phyloP scores from a whole-genome alignment of 2,888 invertebrate genomes.

The Pseudolycoriella hygida region DNA sequence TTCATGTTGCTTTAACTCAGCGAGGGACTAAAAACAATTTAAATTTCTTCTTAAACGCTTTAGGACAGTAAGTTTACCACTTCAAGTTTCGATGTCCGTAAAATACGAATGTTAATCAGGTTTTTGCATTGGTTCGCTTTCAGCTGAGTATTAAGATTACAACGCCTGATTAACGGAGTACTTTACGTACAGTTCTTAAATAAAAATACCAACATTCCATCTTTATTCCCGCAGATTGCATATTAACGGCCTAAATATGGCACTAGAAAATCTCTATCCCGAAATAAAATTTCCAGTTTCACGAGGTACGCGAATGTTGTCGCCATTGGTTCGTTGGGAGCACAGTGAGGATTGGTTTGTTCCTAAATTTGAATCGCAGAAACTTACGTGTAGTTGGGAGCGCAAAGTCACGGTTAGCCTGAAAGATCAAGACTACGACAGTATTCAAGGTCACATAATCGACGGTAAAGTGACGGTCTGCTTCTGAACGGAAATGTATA shows the following conservation, averaged over 20 bases:
- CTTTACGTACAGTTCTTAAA: too few relatives aligned
- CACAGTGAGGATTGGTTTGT: conserved; percentile 64
- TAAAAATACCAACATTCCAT: too few relatives aligned
- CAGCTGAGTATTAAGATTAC: too few relatives aligned
- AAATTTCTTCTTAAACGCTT: conserved; percentile 23
- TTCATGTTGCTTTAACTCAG: conserved; percentile 41
- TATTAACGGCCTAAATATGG: conserved; percentile 49
- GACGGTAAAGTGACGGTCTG: conserved; percentile 58
- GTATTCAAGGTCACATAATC: conserved; percentile 61
- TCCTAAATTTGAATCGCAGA: conserved; percentile 45
- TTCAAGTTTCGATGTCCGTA: too few relatives aligned
- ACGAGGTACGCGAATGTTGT: conserved; percentile 67
- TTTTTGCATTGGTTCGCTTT: background rate
- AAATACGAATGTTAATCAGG: background rate
- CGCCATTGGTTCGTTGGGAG: conserved; percentile 73
- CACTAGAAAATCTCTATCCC: conserved; percentile 60
- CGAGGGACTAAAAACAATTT: conserved; percentile 33
- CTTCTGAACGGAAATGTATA: conserved; percentile 8
- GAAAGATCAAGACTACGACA: conserved; percentile 48
- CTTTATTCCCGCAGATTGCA: conserved; percentile 1
- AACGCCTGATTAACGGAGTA: too few relatives aligned
- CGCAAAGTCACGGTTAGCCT: conserved; percentile 39
- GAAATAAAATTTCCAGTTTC: conserved; percentile 65
- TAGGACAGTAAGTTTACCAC: conserved; percentile 30
- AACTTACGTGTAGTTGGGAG: conserved; percentile 49